Percentiles rank a stretch among this genome's conserved stretches.
Conservation (phyloP, 2,888 invertebrate species). For the Tuta absoluta region DNA sequence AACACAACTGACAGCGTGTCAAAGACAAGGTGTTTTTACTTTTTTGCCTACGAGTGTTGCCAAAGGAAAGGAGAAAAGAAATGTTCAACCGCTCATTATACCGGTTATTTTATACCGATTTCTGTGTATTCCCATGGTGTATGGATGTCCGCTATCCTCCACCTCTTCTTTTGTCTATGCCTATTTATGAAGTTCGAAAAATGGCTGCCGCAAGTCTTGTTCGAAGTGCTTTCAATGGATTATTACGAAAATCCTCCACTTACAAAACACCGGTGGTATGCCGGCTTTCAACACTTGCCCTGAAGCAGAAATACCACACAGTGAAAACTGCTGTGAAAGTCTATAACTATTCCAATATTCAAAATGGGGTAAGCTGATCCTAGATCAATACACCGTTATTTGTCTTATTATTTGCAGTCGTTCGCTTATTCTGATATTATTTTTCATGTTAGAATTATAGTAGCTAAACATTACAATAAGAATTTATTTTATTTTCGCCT, state of each 20-base stretch:
- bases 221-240: slow-evolving; percentile 72
- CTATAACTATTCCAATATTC: slow-evolving; percentile 51
- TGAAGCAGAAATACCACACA: slow-evolving; percentile 66
- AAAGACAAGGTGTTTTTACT: slow-evolving; percentile 36
- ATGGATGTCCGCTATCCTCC: background rate
- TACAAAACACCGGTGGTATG: slow-evolving; percentile 68
- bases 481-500: slow-evolving; percentile 13
- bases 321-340: slow-evolving; percentile 54
- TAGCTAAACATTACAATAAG: background rate
- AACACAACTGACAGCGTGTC: slow-evolving; percentile 45
- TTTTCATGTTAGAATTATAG: background rate
- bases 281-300: slow-evolving; percentile 66
- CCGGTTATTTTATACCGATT: background rate
- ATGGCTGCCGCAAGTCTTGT: slow-evolving; percentile 76
- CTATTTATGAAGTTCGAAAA: slow-evolving; percentile 56
- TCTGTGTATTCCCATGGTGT: background rate
- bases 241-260: slow-evolving; percentile 68
- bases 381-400: slow-evolving; percentile 48
- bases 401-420: slow-evolving; percentile 27
- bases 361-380: slow-evolving; percentile 62
- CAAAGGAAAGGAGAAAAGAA: too few relatives aligned
- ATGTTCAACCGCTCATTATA: too few relatives aligned
- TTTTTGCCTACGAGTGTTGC: slow-evolving; percentile 21
- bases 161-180: slow-evolving; percentile 44
- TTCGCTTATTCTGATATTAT: background rate